phyloP scores from a whole-genome alignment of 2,797 vertebrate species.

The Fistularia commersonii region DNA sequence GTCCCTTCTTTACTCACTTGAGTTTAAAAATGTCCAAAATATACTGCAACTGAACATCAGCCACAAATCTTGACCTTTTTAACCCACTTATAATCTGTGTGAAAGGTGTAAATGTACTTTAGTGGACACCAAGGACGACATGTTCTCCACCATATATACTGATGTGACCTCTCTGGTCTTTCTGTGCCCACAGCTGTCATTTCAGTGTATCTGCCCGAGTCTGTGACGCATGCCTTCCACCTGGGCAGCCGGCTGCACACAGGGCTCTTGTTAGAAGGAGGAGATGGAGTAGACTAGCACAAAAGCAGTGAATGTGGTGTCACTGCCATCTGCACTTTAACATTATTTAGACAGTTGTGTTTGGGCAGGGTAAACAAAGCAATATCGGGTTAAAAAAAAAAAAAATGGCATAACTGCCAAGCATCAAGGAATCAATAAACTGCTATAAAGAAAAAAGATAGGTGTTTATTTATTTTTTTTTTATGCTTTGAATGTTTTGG shows the following conservation, averaged over 20 bases:
- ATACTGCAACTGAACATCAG: no score
- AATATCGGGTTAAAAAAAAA: constrained; percentile 5
- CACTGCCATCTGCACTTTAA: constrained; percentile 36
- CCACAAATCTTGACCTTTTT: no score
- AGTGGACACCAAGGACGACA: constrained; percentile 26
- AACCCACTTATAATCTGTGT: no score
- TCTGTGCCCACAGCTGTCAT: constrained; percentile 78
- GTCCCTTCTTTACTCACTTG: no score
- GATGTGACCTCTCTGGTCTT: constrained; percentile 65
- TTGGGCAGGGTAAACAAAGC: neutral
- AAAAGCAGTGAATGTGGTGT: constrained; percentile 34
- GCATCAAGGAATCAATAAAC: no score
- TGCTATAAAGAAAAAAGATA: no score
- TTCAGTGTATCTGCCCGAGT: constrained; percentile 64
- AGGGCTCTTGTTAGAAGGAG: constrained; percentile 49
- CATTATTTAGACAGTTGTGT: constrained; percentile 17
- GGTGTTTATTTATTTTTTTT: no score
- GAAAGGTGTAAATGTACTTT: no score
- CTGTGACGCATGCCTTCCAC: constrained; percentile 71
- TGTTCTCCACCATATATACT: constrained; percentile 56
- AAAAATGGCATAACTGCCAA: neutral
- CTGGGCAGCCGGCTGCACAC: constrained; percentile 66
- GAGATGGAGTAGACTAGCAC: constrained; percentile 48
- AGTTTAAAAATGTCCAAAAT: no score
- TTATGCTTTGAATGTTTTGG: no score